Evolutionary conservation across 2,797 vertebrate genomes (phyloP), one percentile per base, ranked within the genome.

Genomic region (Mormyrus hasselquistii): DNA sequence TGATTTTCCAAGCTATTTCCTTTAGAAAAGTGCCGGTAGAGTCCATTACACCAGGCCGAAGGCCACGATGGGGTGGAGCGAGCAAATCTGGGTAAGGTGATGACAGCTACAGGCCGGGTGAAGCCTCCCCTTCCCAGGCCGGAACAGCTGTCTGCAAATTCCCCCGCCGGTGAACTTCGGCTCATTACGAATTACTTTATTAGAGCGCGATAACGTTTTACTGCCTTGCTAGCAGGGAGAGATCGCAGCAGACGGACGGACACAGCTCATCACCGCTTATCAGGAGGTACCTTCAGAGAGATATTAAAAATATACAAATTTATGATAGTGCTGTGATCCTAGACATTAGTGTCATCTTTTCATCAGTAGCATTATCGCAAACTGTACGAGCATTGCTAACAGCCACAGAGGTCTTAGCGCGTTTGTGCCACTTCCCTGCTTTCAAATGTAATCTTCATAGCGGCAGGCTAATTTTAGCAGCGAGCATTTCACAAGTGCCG

Each of bases 141-240:
- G 90, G 90, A 91, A 92, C 89, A 90, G 91, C 88, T 91, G 93
- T 92, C 89, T 91, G 86, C 91, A 90, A 90, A 88, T 91, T 62
- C 62, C 87, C 89, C 91, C 76, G 88, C 90, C 82, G 91, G 89
- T 95, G 96, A 96, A 94, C 95, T 96, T 97, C 94, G 93, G 93
- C 95, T 95, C 94, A 95, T 96, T 94, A 94, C 94, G 94, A 94
- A 95, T 94, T 89, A 93, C 90, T 96, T 96, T 96, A 96, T 97
- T 95, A 95, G 95, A 88, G 91, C 91, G 88, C 93, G 95, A 96
- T 96, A 94, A 95, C 91, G 91, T 89, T 95, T 96, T 95, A 96
- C 94, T 93, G 92, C 94, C 90, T 91, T 93, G 94, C 94, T 94
- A 95, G 94, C 90, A 55, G 8, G 49, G 91, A 92, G 94, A 93